phyloP scores from a whole-genome alignment of 2,113 vertebrate genomes.

The Taxidea taxus region DNA sequence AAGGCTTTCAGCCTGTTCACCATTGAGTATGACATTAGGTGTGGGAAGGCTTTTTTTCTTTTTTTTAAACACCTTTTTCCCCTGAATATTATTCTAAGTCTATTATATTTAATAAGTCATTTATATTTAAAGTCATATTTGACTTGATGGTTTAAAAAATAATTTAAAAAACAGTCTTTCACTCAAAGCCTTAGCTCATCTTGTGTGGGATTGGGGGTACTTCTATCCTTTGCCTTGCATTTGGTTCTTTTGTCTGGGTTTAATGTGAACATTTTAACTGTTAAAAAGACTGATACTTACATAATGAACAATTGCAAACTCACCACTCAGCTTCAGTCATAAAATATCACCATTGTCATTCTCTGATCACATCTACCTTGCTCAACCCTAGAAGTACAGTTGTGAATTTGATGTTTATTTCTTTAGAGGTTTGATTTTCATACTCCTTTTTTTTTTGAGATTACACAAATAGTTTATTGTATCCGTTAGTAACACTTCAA shows the following conservation, averaged over 20 bases:
- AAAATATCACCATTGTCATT: not conserved
- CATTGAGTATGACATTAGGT: not conserved
- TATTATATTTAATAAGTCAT: not conserved
- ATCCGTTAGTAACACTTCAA: not conserved
- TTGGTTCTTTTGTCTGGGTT: not conserved
- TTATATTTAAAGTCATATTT: not conserved
- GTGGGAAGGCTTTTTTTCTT: not conserved
- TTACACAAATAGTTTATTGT: not conserved
- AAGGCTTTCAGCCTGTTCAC: not conserved
- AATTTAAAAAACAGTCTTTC: not conserved
- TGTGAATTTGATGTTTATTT: not conserved
- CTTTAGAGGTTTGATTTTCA: slow-evolving; percentile 2
- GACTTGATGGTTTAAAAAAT: slow-evolving; percentile 12
- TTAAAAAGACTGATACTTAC: not conserved
- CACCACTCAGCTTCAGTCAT: not conserved
- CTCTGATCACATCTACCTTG: not conserved
- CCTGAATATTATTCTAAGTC: not conserved
- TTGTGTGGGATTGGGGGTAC: not conserved
- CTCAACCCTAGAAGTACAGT: not conserved
- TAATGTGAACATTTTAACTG: not conserved
- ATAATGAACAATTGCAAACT: not conserved
- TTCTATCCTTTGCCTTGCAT: not conserved
- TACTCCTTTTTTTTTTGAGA: not conserved
- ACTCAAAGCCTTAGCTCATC: not conserved
- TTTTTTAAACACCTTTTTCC: fast-evolving